Percentiles rank a stretch among this genome's conserved stretches.
phyloP scores from a whole-genome alignment of 2,113 vertebrate genomes.

The Lipotes vexillifer region DNA sequence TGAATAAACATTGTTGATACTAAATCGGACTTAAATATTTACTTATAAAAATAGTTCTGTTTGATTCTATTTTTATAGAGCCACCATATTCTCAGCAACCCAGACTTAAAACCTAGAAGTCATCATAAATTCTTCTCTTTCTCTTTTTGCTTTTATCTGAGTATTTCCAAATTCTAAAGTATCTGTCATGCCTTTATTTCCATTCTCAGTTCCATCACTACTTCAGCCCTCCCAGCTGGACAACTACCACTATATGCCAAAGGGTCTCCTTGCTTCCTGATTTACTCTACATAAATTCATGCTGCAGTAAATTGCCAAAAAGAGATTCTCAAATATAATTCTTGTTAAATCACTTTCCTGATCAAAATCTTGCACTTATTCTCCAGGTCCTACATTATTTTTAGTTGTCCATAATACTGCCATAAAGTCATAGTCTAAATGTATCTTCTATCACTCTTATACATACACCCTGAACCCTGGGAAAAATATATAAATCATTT shows the following conservation, averaged over 20 bases:
- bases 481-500: neutral
- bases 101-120: neutral
- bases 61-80: neutral
- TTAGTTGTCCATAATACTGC: neutral
- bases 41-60: neutral
- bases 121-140: neutral
- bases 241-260: neutral
- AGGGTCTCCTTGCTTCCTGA: neutral
- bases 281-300: neutral
- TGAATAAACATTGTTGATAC: neutral
- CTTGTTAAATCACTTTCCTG: neutral
- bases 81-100: neutral
- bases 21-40: neutral
- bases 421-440: neutral
- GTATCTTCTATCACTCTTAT: neutral
- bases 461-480: neutral
- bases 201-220: neutral
- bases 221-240: neutral
- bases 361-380: neutral
- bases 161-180: neutral
- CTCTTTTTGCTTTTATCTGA: neutral
- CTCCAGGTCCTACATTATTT: neutral
- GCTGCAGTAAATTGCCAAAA: neutral
- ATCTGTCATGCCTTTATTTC: neutral
- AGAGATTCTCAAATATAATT: neutral